Evolutionary conservation across 2,113 vertebrate species (phyloP), one percentile per base, ranked within the genome.

Genomic region (Clarias batrachus): DNA sequence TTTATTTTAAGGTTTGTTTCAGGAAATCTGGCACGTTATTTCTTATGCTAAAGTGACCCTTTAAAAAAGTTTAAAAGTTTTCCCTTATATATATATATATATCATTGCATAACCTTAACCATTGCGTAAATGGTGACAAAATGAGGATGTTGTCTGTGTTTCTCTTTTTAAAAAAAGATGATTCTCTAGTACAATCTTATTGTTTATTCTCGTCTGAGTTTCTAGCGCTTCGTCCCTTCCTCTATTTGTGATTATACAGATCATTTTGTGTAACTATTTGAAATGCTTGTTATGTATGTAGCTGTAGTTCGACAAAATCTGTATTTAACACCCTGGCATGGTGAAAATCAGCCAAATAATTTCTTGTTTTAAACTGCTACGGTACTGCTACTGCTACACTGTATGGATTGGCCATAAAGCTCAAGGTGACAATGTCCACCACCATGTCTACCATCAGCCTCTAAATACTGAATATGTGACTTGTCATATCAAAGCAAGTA

Each of bases 81-180:
- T 30, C 56, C 3, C 16, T 59, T 80, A 10, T 59, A 30, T 21
- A 21, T 74, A 62, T 86, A 81, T 74, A 37, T 37, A 37, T 63
- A 86, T 86, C 33, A 70, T 74, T 74, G 76, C 73, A 37, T 87
- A 59, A 83, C 41, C 63, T 37, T 63, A 30, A 57, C 2, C 14
- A 57, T 78, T 78, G 25, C 1, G 6, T 11, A 68, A 27, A 66
- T 70, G 48, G 16, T 54, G 65, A 33, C 16, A 56, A 68, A 83
- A 56, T 83, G 65, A 33, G 65, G n/a, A 83, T 33, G n/a, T 83
- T 83, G 56, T 57, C n/a, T 37, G 48, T 54, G 48, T 83, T 70
- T 52, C 60, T 56, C 48, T 66, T 71, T 83, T 83, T 30, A 19
- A 83, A 33, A 70, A 56, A 56, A 82, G 52, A 37, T 27, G n/a